Evolutionary conservation across 2,113 vertebrate genomes (phyloP).

Genomic region (Naja naja): DNA sequence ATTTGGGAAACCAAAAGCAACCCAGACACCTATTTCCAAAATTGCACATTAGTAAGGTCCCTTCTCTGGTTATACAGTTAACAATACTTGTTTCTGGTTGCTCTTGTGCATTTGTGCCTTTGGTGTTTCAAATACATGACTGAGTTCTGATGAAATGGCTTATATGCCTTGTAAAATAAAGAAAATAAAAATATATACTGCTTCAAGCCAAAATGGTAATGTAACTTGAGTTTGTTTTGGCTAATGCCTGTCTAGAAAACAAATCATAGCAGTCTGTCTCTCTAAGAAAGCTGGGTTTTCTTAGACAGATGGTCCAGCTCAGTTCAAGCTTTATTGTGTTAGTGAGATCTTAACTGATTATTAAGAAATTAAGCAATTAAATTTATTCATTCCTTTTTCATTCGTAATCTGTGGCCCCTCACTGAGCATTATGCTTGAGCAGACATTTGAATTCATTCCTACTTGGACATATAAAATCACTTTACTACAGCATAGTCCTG

Average conservation of each 20-base stretch:
- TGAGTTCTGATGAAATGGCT: neutral
- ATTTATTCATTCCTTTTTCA: neutral
- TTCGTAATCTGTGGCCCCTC: neutral
- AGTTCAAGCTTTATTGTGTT: neutral
- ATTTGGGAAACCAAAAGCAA: neutral
- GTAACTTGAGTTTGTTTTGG: neutral
- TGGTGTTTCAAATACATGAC: neutral
- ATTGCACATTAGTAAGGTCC: neutral
- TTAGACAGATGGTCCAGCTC: fast-evolving
- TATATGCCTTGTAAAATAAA: neutral
- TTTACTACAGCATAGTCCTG: neutral
- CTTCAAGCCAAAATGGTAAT: neutral
- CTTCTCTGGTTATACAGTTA: neutral
- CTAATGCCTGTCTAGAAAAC: neutral
- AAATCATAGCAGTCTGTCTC: neutral
- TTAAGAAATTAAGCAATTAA: neutral
- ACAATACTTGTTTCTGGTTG: neutral
- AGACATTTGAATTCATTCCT: neutral
- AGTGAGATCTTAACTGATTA: neutral
- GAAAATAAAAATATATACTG: neutral
- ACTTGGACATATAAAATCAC: neutral
- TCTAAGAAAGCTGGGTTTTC: neutral
- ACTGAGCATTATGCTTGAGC: neutral
- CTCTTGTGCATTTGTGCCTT: neutral
- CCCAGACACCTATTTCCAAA: neutral